These are phyloP conservation scores for Eristalinus aeneus DNA, from an alignment of 2,888 invertebrate species.

Conservation along the genomic window DNA sequence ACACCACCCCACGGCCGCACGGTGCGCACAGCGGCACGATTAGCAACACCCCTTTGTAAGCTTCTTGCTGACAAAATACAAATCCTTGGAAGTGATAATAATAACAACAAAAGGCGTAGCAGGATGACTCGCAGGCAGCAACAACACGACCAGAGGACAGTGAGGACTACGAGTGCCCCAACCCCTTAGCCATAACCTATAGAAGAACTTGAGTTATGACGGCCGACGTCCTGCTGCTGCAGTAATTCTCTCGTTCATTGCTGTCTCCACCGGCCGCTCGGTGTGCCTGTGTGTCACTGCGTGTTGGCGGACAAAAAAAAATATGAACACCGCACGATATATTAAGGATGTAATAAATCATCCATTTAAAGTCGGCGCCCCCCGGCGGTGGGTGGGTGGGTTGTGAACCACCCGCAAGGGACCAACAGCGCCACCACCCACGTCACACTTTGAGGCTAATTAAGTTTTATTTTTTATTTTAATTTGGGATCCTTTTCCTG, in stretches of 20 bases:
- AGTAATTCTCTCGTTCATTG: slow-evolving; percentile 52
- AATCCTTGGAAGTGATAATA: slow-evolving; percentile 51
- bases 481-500: slow-evolving; percentile 48
- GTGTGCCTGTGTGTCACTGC: slow-evolving; percentile 41
- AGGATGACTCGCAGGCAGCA: background rate
- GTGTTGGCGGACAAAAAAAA: slow-evolving; percentile 37
- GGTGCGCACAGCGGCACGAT: slow-evolving; percentile 14
- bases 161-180: slow-evolving; percentile 9
- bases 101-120: slow-evolving; percentile 45
- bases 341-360: slow-evolving; percentile 69
- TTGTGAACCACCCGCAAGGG: background rate
- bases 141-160: slow-evolving; percentile 4
- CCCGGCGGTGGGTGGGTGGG: slow-evolving; percentile 8
- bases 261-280: background rate
- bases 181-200: background rate
- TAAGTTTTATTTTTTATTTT: slow-evolving; percentile 69
- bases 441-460: slow-evolving; percentile 57
- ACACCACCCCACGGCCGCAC: slow-evolving; percentile 4
- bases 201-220: slow-evolving; percentile 62
- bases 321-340: slow-evolving; percentile 52
- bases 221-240: slow-evolving; percentile 62
- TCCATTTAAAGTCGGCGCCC: slow-evolving; percentile 54
- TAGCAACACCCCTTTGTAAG: slow-evolving; percentile 47
- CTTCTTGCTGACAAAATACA: slow-evolving; percentile 60
- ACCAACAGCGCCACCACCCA: background rate